Evolutionary conservation across 1,140 invertebrate genomes (phyloP).

Genomic region (Platyscapa corneri): DNA sequence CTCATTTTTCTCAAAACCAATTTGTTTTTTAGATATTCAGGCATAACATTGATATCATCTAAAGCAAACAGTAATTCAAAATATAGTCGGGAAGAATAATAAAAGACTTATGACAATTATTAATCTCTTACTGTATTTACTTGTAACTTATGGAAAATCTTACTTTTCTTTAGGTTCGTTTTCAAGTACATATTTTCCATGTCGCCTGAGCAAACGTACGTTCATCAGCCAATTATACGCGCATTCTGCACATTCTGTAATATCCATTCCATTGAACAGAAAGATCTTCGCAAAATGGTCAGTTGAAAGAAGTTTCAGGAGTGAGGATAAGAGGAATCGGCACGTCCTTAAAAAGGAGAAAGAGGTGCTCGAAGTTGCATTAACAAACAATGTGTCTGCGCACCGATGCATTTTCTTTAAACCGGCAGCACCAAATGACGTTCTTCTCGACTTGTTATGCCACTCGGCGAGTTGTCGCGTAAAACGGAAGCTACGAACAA

Average conservation of each 20-base stretch:
- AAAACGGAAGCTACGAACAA: slow-evolving; percentile 31
- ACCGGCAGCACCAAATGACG: not conserved
- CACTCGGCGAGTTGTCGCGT: not conserved
- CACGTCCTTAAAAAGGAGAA: not conserved
- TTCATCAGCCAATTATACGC: not conserved
- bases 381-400: slow-evolving; percentile 28
- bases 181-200: not conserved
- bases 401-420: not conserved
- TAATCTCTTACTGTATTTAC: too few species aligned
- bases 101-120: too few species aligned
- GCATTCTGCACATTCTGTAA: too few species aligned
- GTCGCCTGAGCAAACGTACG: not conserved
- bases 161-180: too few species aligned
- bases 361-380: slow-evolving; percentile 12
- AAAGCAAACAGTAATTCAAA: too few species aligned
- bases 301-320: not conserved
- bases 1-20: too few species aligned
- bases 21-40: too few species aligned
- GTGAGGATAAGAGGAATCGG: not conserved
- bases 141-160: too few species aligned
- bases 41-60: too few species aligned
- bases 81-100: too few species aligned
- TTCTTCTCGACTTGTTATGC: not conserved
- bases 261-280: not conserved
- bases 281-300: not conserved